Base-by-base conservation (phyloP, 1,140 invertebrate genomes). In the Pseudomyrmex dendroicus region DNA sequence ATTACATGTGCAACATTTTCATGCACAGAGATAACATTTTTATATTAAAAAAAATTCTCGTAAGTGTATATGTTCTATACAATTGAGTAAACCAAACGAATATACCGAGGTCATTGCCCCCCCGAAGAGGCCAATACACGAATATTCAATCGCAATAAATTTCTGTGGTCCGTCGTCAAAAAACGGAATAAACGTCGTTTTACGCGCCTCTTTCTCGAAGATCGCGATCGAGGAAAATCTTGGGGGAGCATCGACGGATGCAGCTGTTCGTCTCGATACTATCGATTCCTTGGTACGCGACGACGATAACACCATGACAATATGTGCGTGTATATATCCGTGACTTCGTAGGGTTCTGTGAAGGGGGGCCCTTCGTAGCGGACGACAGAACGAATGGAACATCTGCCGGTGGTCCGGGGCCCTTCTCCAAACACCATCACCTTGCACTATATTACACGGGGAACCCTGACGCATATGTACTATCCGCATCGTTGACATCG, bases 381-480 rank as follows among this genome's bases (percentile, higher is more conserved):
- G 91, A 87, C 85, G 90, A 89, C 85, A 86, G 88, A 87, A 90
- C 91, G 91, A 91, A 93, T 91, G 92, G 89, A 94, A 94, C 93
- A 94, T 94, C 93, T 94, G 93, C 93, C 92, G 88, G 88, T 92
- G 91, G 90, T 89, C 89, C 90, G 78, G 35, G 74, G 86, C 84
- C 90, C 89, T 89, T 85, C 88, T 74, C 64, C 72, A 73, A 87
- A 85, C 86, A 90, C 84, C 88, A 89, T 72, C 87, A 89, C 86
- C 87, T 90, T 91, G 88, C 88, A 82, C 88, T 85, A 90, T 85
- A 89, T 91, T 90, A 89, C 85, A 80, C 56, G 73, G 20, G 61
- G 83, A 86, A 84, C 57, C 82, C 76, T 68, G 62, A 22, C 25
- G 64, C 54, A 35, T 62, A 57, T 52, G 62, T 89, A 89, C 88